Evolutionary conservation across 2,113 vertebrate species (phyloP), one percentile per base, ranked within the genome.

Genomic region (Oryzias curvinotus): DNA sequence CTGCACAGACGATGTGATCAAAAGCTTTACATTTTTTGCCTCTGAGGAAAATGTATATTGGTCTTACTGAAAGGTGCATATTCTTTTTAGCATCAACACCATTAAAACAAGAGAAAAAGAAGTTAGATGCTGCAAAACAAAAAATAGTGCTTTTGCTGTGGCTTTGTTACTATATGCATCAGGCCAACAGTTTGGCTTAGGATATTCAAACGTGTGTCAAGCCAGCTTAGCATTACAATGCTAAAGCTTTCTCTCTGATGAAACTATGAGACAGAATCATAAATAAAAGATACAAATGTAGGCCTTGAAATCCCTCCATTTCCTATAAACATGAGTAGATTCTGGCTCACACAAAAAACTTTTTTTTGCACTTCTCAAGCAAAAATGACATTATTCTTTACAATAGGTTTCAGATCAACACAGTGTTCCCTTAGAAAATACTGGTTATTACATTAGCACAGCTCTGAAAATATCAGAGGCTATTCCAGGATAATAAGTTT

Each of bases 221-320:
- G 8, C 43, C 16, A 60, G 30, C 13, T 62, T 52, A 55, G n/a
- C 30, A 50, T 56, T 50, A 56, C 46, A 62, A 13, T 28, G 8
- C 25, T 36, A 28, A 25, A 52, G n/a, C 23, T 16, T 18, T 71
- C 23, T 57, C 51, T 68, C 28, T 73, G 63, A 76, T 51, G 57
- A 75, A 71, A 75, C 52, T 47, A 50, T 8, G n/a, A 51, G 62
- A 61, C 52, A 69, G 42, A 51, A 54, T 72, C 53, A 77, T 63
- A 57, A 63, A 78, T 75, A 75, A 77, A 66, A 75, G 15, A 77
- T 72, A 43, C 14, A 59, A n/a, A 62, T 28, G 52, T 4, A 30
- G 52, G 16, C 53, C 5, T 61, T 53, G 1, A 57, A 80, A 71
- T 57, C 21, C 8, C 45, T 42, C 64, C 50, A 59, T 72, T 68